phyloP scores from a whole-genome alignment of 2,888 invertebrate species.

The Himalopsyche anomala region DNA sequence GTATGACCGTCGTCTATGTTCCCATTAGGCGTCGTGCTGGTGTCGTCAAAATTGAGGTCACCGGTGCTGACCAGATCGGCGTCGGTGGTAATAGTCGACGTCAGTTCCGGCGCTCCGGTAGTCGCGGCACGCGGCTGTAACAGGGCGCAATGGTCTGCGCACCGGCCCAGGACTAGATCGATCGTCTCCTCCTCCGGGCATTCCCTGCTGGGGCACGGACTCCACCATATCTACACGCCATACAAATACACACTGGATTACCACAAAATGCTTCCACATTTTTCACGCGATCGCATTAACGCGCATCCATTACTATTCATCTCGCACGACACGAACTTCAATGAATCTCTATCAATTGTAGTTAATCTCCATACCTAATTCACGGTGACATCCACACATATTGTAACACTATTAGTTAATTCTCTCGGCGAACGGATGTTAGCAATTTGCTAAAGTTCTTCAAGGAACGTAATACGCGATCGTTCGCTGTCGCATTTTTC shows the following conservation, averaged over 20 bases:
- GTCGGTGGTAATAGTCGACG: constrained; percentile 65
- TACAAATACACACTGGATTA: constrained; percentile 45
- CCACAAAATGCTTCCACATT: constrained; percentile 48
- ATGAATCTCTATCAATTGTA: constrained; percentile 69
- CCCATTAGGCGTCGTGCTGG: constrained; percentile 64
- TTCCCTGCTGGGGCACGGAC: constrained; percentile 87
- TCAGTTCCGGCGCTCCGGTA: constrained; percentile 67
- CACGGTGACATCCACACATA: constrained; percentile 70
- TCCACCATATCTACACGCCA: constrained; percentile 85
- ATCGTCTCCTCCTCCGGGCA: constrained; percentile 86
- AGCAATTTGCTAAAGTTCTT: constrained; percentile 77
- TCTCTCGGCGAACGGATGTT: constrained; percentile 75
- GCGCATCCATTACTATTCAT: constrained; percentile 62
- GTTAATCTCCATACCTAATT: constrained; percentile 75
- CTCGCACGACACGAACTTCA: constrained; percentile 63
- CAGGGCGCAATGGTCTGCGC: constrained; percentile 84
- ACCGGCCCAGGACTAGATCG: constrained; percentile 84
- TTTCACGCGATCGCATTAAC: constrained; percentile 56
- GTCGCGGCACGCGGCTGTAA: constrained; percentile 68
- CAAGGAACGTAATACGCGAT: constrained; percentile 69
- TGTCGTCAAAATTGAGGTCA: constrained; percentile 77
- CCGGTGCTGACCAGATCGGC: constrained; percentile 76
- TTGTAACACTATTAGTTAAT: constrained; percentile 73
- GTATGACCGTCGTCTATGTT: constrained; percentile 55
- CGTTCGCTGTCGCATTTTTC: constrained; percentile 44